Conservation (phyloP, 2,888 invertebrate species). For the Xanthorhoe designata region DNA sequence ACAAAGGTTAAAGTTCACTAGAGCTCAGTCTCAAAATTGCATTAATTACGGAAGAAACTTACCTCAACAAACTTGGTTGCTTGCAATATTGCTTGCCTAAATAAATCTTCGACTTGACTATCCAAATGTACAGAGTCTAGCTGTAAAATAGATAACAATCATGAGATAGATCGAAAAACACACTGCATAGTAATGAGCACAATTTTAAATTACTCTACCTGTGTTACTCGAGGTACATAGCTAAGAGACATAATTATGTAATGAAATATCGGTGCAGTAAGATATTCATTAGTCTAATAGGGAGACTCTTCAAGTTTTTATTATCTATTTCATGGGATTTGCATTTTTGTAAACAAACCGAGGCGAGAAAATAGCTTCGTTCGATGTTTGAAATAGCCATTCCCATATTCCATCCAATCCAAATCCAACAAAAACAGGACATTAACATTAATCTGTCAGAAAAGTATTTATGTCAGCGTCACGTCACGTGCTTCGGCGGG, state of each 20-base stretch:
- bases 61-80: constrained; percentile 89
- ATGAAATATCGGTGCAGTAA: too few relatives aligned
- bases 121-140: constrained; percentile 93
- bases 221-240: constrained; percentile 76
- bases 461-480: too few relatives aligned
- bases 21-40: background rate
- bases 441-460: too few relatives aligned
- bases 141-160: constrained; percentile 64
- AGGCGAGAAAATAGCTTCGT: too few relatives aligned
- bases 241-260: constrained; percentile 66
- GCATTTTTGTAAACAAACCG: too few relatives aligned
- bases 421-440: too few relatives aligned
- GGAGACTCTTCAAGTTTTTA: too few relatives aligned
- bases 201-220: constrained; percentile 54
- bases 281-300: too few relatives aligned
- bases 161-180: background rate
- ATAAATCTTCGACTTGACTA: constrained; percentile 90
- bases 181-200: background rate
- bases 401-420: too few relatives aligned
- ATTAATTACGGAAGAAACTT: constrained; percentile 44
- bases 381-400: too few relatives aligned
- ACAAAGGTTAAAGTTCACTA: background rate
- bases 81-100: constrained; percentile 88
- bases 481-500: too few relatives aligned
- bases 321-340: too few relatives aligned